These are phyloP conservation scores for Sinelater perroti DNA, from an alignment of 2,888 invertebrate species.

Conservation along the genomic window DNA sequence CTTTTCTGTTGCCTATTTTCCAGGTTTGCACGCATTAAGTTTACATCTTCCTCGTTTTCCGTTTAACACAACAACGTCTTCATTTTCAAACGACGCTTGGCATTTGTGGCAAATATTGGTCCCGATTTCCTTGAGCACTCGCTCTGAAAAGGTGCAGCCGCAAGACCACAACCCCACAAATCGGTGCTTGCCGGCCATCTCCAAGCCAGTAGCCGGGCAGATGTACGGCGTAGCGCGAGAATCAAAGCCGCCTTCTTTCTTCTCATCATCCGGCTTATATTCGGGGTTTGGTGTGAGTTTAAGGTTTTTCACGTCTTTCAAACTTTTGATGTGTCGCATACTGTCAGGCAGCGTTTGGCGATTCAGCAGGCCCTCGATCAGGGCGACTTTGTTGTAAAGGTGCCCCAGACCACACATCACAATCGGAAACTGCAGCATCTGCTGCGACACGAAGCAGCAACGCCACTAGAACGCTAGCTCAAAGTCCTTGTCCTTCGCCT, in stretches of 20 bases:
- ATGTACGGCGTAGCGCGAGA: conserved; percentile 84
- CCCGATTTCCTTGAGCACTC: conserved; percentile 90
- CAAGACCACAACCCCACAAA: conserved; percentile 90
- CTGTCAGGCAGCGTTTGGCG: conserved; percentile 77
- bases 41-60: conserved; percentile 82
- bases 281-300: conserved; percentile 87
- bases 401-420: conserved; percentile 92
- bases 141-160: conserved; percentile 96
- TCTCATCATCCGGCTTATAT: conserved; percentile 73
- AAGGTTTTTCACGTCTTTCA: conserved; percentile 91
- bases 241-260: conserved; percentile 80
- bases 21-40: conserved; percentile 70
- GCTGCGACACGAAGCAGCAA: conserved; percentile 91
- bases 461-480: conserved; percentile 94
- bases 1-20: conserved; percentile 73
- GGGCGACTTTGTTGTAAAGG: conserved; percentile 92
- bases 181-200: conserved; percentile 94
- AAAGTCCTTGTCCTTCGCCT: conserved; percentile 71
- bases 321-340: conserved; percentile 78
- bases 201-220: conserved; percentile 93
- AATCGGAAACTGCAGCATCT: conserved; percentile 85
- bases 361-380: conserved; percentile 91
- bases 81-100: conserved; percentile 76
- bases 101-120: conserved; percentile 77
- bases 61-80: conserved; percentile 89